Conservation (phyloP, 2,888 invertebrate genomes). For the Drosophila subquinaria region DNA sequence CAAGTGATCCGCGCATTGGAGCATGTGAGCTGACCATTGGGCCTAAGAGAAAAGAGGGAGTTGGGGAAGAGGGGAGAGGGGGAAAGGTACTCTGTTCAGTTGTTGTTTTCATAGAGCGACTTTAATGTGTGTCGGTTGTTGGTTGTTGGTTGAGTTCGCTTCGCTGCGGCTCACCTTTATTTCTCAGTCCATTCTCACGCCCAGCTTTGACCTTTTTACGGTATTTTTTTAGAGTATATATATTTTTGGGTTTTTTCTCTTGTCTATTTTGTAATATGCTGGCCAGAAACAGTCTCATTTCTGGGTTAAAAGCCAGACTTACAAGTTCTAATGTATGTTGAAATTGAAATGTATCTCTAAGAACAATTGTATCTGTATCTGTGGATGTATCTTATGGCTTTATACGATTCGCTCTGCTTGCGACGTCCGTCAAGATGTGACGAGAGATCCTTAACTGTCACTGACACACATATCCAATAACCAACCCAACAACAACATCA, state of each 20-base stretch:
- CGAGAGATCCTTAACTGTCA: slow-evolving; percentile 73
- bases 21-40: slow-evolving; percentile 23
- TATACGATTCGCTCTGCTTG: slow-evolving; percentile 62
- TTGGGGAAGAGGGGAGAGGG: neutral
- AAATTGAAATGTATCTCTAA: slow-evolving; percentile 38
- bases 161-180: slow-evolving; percentile 24
- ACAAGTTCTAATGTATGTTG: slow-evolving; percentile 36
- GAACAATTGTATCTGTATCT: slow-evolving; percentile 1
- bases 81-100: slow-evolving; percentile 8
- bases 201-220: slow-evolving; percentile 71
- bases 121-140: slow-evolving; percentile 51
- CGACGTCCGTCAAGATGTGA: slow-evolving; percentile 51
- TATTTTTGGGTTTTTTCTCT: slow-evolving; percentile 24
- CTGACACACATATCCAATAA: slow-evolving; percentile 75
- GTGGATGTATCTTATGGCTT: slow-evolving; percentile 6
- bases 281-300: slow-evolving; percentile 6
- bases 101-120: slow-evolving; percentile 56
- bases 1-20: slow-evolving; percentile 20
- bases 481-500: slow-evolving; percentile 28
- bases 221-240: slow-evolving; percentile 46
- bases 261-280: slow-evolving; percentile 56
- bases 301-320: slow-evolving; percentile 26
- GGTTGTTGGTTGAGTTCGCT: slow-evolving; percentile 20
- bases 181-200: slow-evolving; percentile 64
- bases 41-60: neutral